Percentiles rank a stretch among this genome's conserved stretches.
Evolutionary conservation across 2,113 vertebrate species (phyloP).

Genomic region (Melanocharis versteri): DNA sequence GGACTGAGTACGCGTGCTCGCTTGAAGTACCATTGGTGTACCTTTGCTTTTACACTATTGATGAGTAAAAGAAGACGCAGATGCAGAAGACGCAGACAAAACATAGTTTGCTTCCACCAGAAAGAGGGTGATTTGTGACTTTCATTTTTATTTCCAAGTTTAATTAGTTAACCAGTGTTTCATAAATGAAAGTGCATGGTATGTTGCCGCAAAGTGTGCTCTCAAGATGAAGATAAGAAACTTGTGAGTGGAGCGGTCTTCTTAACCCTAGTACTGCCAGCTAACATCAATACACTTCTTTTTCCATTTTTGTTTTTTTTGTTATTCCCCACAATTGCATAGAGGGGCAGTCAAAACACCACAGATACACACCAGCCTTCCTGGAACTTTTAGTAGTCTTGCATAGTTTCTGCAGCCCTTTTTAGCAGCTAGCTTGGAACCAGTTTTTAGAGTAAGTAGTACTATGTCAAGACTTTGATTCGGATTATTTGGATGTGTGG

Average conservation of each 20-base stretch:
- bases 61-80: too few species aligned
- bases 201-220: conserved; percentile 23
- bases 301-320: too few species aligned
- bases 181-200: background rate
- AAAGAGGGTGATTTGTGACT: background rate
- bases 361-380: background rate
- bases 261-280: background rate
- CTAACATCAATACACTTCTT: background rate
- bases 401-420: background rate
- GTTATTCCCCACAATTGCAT: background rate
- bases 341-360: conserved; percentile 22
- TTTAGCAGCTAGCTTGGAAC: background rate
- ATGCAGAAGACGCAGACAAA: background rate
- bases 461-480: background rate
- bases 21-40: background rate
- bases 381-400: background rate
- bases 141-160: background rate
- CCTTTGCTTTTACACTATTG: background rate
- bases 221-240: background rate
- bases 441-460: background rate
- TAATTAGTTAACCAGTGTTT: background rate
- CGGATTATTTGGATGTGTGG: background rate
- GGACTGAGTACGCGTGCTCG: background rate
- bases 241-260: background rate
- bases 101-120: background rate